Evolutionary conservation across 2,797 vertebrate genomes (phyloP).

Genomic region (Gymnopithys bicolor): DNA sequence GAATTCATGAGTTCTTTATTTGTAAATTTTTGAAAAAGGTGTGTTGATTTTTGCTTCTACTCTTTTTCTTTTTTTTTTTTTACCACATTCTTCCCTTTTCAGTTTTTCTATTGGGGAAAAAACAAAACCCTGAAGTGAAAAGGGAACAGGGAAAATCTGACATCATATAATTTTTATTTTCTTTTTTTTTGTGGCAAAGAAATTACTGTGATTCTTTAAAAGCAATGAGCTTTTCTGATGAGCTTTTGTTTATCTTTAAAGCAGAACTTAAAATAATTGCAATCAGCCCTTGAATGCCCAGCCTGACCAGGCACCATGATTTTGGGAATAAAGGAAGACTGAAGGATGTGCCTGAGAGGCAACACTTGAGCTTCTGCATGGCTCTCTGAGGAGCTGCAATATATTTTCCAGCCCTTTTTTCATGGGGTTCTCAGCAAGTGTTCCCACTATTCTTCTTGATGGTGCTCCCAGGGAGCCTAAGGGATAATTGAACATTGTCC

Average conservation of each 20-base stretch:
- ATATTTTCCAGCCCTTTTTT: neutral
- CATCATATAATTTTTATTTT: accelerated
- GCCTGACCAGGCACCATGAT: neutral
- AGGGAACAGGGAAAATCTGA: neutral
- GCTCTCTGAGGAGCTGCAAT: neutral
- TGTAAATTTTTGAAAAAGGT: neutral
- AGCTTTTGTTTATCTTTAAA: neutral
- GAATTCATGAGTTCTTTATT: neutral
- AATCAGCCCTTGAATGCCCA: neutral
- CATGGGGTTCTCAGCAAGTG: neutral
- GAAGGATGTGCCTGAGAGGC: neutral
- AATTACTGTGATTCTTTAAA: neutral
- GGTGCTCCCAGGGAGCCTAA: accelerated
- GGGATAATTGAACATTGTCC: neutral
- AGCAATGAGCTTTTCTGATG: neutral
- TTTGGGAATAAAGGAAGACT: neutral
- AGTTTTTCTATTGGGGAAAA: neutral
- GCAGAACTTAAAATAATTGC: neutral
- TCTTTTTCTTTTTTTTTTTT: neutral
- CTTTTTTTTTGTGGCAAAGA: neutral
- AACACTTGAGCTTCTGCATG: neutral
- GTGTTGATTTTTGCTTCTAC: neutral
- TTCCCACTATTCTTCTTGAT: neutral
- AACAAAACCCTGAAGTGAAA: neutral
- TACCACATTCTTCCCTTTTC: accelerated